Base-by-base conservation (phyloP, 2,888 invertebrate species). In the Ctena decussata region DNA sequence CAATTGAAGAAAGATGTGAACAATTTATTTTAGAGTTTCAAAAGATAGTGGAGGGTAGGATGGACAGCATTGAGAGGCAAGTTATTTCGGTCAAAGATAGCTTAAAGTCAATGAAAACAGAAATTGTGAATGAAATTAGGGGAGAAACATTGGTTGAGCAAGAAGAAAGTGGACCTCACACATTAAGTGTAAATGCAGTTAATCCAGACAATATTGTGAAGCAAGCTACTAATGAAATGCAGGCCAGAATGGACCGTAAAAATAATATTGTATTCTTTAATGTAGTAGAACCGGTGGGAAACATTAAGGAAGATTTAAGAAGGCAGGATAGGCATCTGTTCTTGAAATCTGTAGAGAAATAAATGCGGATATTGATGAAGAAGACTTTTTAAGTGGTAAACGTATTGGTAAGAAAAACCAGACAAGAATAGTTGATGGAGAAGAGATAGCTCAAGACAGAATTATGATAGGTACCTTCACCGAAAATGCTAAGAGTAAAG, bases 21-120 rank as follows among this genome's bases (percentile, higher is more conserved):
- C 32, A 73, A 6, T 73, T 73, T 46, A n/a, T 73, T 6, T 46
- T 46, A 27, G 73, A 73, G n/a, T 73, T 73, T 46, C 32, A 49
- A 49, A 39, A 73, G 32, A 73, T 3, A 46, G 24, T 46, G 24
- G 44, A 73, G 8, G 15, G 0, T 6, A 27, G 73, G 15, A 73
- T 73, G 44, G 12, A 8, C n/a, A 69, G 3, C 15, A 69, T 69
- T 8, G 69, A 69, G 32, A 32, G 27, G 15, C 27, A 69, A 8
- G 6, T 69, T 8, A 69, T 3, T 57, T 3, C 6, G 3, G n/a
- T 69, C 3, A 69, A 69, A 35, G 69, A 18, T 15, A 69, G 69
- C 30, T 18, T 69, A n/a, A 15, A 6, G 11, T 8, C 24, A 12
- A 69, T 69, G 69, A 60, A 60, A 60, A 30, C 24, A 11, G 60